Evolutionary conservation across 2,797 vertebrate genomes (phyloP), one percentile per base, ranked within the genome.

Genomic region (Coreius guichenoti): DNA sequence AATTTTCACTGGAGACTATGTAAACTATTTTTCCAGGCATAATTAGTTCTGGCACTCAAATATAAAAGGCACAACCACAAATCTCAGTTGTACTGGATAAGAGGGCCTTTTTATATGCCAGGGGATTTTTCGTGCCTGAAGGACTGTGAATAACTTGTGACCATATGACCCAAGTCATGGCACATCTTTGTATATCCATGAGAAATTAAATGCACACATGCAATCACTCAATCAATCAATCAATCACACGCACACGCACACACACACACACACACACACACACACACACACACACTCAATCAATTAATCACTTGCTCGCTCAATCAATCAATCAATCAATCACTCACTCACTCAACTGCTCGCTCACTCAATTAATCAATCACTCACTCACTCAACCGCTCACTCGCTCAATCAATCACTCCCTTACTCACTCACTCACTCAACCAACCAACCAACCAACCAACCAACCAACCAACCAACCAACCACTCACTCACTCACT

Each of bases 1-100:
- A 36, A 80, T 85, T 47, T 61, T 73, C 76, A 72, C 58, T 76
- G 73, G 45, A 54, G 58, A 83, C 3, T 54, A 76, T 83, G 11
- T 9, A 26, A 82, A 72, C 43, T 75, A 33, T 26, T 63, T 82
- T 56, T 70, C 63, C n/a, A 58, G 36, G 54, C 19, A 26, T 65
- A 29, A 63, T 63, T 73, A 17, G 63, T 65, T 63, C 8, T 31
- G 33, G 51, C 49, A 12, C 8, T 65, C 4, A 73, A 23, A 26
- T 65, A 43, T 29, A 8, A 80, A 63, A 75, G 58, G 67, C 29
- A 12, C n/a, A 70, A 56, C 51, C 51, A 51, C 49, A 54, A 49
- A 51, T 51, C 49, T 73, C 80, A 31, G 23, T 47, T 7, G 54
- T 45, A 23, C 4, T 73, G 51, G 13, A 45, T 39, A 26, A 31